Conservation (phyloP, 2,797 vertebrate genomes). For the Sphenodon punctatus region DNA sequence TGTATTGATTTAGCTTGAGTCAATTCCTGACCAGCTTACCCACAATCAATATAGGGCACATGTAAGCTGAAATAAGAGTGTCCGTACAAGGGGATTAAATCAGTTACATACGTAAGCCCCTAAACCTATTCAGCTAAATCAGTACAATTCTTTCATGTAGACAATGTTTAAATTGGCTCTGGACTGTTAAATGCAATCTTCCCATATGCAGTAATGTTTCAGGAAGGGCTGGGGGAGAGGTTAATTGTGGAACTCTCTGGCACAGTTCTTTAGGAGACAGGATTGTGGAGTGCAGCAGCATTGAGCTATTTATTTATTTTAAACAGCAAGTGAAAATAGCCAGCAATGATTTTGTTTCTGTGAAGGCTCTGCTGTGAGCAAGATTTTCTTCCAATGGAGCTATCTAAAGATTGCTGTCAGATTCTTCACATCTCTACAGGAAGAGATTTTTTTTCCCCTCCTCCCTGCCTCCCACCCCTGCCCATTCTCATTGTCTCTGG, state of each 20-base stretch:
- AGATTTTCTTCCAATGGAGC: conserved; percentile 35
- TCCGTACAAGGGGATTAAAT: background rate
- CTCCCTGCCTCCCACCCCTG: background rate
- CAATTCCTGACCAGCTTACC: background rate
- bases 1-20: background rate
- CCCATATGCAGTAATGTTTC: background rate
- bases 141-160: conserved; percentile 7
- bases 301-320: background rate
- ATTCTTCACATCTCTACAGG: conserved; percentile 3
- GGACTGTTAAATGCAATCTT: background rate
- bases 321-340: conserved; percentile 31
- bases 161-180: conserved; percentile 4
- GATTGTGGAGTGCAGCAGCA: conserved; percentile 28
- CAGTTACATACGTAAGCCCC: background rate
- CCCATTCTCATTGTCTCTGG: conserved; percentile 28
- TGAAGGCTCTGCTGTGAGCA: conserved; percentile 22
- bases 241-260: conserved; percentile 9
- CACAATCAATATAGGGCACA: background rate
- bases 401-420: conserved; percentile 49
- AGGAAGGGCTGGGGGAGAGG: background rate
- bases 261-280: conserved; percentile 23
- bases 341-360: conserved; percentile 38
- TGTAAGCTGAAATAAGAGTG: background rate
- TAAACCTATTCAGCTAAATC: background rate
- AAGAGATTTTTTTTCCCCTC: conserved; percentile 12